Base-by-base conservation (phyloP, 2,797 vertebrate species). In the Pseudomugil tenellus region DNA sequence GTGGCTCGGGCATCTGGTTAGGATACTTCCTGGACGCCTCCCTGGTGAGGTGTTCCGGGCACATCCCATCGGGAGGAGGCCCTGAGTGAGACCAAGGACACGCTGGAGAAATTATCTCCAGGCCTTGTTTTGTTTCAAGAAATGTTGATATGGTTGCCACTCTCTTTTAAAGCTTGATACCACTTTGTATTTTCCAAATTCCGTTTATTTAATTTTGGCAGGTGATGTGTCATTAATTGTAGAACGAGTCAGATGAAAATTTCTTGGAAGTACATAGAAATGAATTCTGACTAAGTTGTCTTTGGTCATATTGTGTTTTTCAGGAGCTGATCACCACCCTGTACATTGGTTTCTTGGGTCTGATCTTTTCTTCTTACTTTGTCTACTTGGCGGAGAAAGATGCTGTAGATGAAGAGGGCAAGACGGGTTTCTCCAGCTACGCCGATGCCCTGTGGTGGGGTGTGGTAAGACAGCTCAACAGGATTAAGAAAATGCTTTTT, bases 381-480 rank as follows among this genome's bases (percentile, higher is more conserved):
- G 96, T 97, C 63, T 97, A 97, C 85, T 88, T 97, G 90, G 96
- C 96, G 12, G 96, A 97, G 87, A 98, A 98, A 73, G 96, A 98
- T 66, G 94, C 95, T 1, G 94, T 96, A 54, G 96, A 96, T 70
- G 95, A 96, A 68, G 92, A 96, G 52, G 96, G 96, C 43, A 96
- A 93, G 84, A 96, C 95, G 0, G 95, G 93, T 23, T 97, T 98
- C 84, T 95, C 95, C 63, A 97, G 91, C 88, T 97, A 97, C 0
- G 96, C 96, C 1, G 96, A 98, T 88, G 96, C 95, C 26, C 92
- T 97, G 53, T 97, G 96, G 95, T 98, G 96, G 95, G 96, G 96
- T 0, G 96, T 97, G 95, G 95, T 98, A 93, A 96, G 96, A 76
- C 64, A 37, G 2, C 43, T 14, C 16, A 56, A 51, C 49, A 39